phyloP scores from a whole-genome alignment of 2,888 invertebrate species.

The Dichetophora obliterata region DNA sequence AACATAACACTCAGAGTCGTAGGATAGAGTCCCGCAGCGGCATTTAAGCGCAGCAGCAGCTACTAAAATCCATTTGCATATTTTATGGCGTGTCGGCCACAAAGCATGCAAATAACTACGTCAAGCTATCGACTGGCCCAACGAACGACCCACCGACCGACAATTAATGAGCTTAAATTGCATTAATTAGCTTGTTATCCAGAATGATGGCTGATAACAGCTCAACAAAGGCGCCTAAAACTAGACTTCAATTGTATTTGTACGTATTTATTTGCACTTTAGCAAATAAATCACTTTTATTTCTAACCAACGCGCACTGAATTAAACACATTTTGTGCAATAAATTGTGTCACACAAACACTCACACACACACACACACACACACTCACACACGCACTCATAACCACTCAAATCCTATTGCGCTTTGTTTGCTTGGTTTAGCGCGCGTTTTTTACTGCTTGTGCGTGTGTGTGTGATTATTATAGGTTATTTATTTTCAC shows the following conservation, averaged over 20 bases:
- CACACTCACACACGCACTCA: too few species aligned
- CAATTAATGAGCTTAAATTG: slow-evolving; percentile 13
- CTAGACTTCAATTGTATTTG: background rate
- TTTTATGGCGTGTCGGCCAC: slow-evolving; percentile 27
- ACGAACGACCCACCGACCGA: background rate
- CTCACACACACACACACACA: too few species aligned
- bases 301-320: background rate
- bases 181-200: slow-evolving; percentile 21
- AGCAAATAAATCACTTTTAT: slow-evolving; percentile 9
- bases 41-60: slow-evolving; percentile 12
- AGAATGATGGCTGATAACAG: background rate
- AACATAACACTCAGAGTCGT: background rate
- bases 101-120: slow-evolving; percentile 1
- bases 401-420: too few species aligned
- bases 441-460: background rate
- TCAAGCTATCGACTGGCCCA: background rate
- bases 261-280: background rate
- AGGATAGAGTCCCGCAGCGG: background rate
- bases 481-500: slow-evolving; percentile 15
- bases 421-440: background rate
- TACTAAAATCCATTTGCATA: slow-evolving; percentile 28
- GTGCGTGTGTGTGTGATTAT: background rate
- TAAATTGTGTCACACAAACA: background rate
- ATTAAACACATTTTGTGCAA: background rate
- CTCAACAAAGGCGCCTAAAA: background rate